phyloP scores from a whole-genome alignment of 2,113 vertebrate species.

The Paramormyrops kingsleyae region DNA sequence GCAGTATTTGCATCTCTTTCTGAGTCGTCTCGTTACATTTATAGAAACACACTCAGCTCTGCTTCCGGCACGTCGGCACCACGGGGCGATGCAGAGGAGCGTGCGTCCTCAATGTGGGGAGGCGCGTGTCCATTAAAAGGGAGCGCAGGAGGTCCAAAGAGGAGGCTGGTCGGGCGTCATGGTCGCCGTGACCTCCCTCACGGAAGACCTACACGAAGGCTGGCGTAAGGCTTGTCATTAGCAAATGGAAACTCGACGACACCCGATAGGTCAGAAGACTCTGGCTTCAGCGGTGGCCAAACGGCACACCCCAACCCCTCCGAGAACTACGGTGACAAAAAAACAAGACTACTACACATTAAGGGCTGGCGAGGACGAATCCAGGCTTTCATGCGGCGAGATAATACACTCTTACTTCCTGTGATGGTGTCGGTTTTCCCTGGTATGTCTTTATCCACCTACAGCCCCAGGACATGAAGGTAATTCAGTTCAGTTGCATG shows the following conservation, averaged over 20 bases:
- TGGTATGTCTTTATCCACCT: not conserved
- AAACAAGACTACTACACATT: not conserved
- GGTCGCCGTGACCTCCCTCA: not conserved
- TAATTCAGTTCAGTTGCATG: not conserved
- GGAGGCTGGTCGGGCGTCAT: not conserved
- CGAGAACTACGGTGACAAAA: not conserved
- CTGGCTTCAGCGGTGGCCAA: not conserved
- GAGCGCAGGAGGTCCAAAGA: not conserved
- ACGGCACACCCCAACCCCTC: not conserved
- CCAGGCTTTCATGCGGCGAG: not conserved
- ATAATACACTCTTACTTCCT: not conserved
- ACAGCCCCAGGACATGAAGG: not conserved
- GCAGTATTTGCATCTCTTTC: not conserved
- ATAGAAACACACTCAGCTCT: not conserved
- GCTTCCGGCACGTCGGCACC: not conserved
- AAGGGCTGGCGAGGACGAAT: not conserved
- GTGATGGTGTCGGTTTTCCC: not conserved
- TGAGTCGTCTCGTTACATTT: not conserved
- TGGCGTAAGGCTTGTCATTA: not conserved
- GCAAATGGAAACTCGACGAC: not conserved
- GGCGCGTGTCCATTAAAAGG: not conserved
- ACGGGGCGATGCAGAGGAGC: not conserved
- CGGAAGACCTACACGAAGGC: not conserved
- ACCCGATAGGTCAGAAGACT: not conserved
- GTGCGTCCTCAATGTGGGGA: not conserved